Percentiles rank a stretch among this genome's conserved stretches.
These are phyloP conservation scores for Neoitamus cyanurus DNA, from an alignment of 2,888 invertebrate species.

Conservation along the genomic window DNA sequence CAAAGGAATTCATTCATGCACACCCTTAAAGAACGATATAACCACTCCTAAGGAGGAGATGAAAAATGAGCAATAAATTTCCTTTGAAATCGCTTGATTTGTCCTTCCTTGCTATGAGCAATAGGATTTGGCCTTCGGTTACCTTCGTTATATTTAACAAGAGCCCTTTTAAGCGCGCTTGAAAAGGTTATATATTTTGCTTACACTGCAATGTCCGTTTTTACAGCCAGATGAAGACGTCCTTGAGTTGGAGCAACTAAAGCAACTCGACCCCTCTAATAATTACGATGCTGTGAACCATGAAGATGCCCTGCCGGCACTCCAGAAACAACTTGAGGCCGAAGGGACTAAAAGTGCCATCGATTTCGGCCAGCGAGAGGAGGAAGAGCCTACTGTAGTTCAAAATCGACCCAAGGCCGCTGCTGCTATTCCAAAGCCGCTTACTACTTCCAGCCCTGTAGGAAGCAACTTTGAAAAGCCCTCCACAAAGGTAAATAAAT, in stretches of 20 bases:
- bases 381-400: conserved; percentile 50
- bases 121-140: neutral
- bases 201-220: conserved; percentile 41
- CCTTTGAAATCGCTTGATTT: neutral
- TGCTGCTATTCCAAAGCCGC: neutral
- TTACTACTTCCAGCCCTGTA: neutral
- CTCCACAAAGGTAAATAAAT: conserved; percentile 42
- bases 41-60: neutral
- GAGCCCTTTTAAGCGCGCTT: neutral
- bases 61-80: neutral
- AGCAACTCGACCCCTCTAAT: conserved; percentile 57
- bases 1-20: neutral
- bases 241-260: conserved; percentile 68
- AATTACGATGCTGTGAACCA: conserved; percentile 9
- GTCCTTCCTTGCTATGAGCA: neutral
- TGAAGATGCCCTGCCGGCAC: conserved; percentile 45
- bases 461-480: conserved; percentile 31
- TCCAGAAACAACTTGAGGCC: conserved; percentile 50
- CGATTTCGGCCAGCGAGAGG: conserved; percentile 51
- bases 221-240: conserved; percentile 68
- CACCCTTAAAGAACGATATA: neutral
- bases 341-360: conserved; percentile 54
- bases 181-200: neutral
- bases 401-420: conserved; percentile 49
- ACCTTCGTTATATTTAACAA: neutral